These are phyloP conservation scores for human (Homo sapiens) DNA, from an alignment of 2,113 vertebrate species.

Conservation along the genomic window DNA sequence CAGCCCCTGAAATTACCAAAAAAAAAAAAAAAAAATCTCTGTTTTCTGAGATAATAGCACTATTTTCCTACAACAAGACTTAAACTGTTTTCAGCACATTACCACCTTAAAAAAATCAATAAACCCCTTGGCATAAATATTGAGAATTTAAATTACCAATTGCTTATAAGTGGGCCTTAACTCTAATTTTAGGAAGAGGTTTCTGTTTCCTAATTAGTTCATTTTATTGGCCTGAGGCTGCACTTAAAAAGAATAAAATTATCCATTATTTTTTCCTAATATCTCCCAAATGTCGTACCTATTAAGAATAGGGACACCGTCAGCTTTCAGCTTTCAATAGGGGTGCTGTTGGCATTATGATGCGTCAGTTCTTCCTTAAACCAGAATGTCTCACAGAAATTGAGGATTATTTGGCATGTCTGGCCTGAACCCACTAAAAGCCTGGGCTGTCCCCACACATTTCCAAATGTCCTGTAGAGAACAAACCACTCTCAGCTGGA, in stretches of 20 bases:
- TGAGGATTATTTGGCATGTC: background rate
- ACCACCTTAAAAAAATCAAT: slow-evolving; percentile 26
- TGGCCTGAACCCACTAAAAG: background rate
- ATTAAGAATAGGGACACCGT: background rate
- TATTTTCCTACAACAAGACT: background rate
- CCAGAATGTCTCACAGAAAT: background rate
- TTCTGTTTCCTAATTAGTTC: slow-evolving; percentile 23
- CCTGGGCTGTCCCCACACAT: background rate
- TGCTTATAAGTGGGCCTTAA: background rate
- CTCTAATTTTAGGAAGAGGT: slow-evolving; percentile 14
- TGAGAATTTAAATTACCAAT: slow-evolving; percentile 3
- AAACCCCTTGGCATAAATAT: background rate
- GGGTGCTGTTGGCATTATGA: background rate
- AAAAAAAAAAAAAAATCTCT: background rate
- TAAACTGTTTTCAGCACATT: background rate
- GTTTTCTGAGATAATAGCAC: background rate
- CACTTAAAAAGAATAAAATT: background rate
- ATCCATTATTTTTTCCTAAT: background rate
- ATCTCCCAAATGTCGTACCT: background rate
- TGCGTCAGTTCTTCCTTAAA: background rate
- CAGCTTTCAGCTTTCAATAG: background rate
- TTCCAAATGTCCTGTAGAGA: background rate
- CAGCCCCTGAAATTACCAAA: background rate
- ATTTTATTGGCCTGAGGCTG: background rate
- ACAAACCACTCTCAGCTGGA: background rate